Base-by-base conservation (phyloP, 2,797 vertebrate genomes). In the Hyperoplus immaculatus region DNA sequence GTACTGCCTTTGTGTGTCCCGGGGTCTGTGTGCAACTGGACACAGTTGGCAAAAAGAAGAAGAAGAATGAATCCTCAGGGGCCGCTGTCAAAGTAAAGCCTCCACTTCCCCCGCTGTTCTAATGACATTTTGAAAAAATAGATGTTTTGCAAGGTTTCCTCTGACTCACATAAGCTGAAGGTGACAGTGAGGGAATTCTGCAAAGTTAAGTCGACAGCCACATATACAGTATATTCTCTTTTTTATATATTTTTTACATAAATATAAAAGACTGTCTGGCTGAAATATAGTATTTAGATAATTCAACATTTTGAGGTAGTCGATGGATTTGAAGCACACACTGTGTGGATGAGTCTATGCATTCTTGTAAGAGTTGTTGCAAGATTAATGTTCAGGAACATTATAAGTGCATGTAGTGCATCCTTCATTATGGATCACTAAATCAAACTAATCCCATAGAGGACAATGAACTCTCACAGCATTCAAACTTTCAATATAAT, bases 1-100 rank as follows among this genome's bases (percentile, higher is more conserved):
- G 91, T 91, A 86, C 91, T 80, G 89, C 89, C 80, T 92, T 92
- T 93, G 90, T 93, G 93, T 86, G 87, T 90, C 77, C 68, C 47
- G 16, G 58, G 78, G 80, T 85, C 83, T 88, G 82, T 77, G 78
- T 81, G 75, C 81, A 64, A 29, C 63, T 1, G 87, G 86, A 85
- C 88, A 82, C 55, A 81, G 81, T 71, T 64, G 68, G 69, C 64
- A 64, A 75, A 84, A 82, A 55, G 78, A 74, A 64, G 69, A 83
- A 56, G 65, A 71, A 54, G 77, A 69, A 46, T 58, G 53, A 80
- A 29, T 29, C 3, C 29, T 29, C 29, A 29, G 29, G 60, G 78
- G 62, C 72, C 51, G 68, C 63, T 76, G 83, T 85, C 86, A 87
- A 41, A 75, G 82, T 64, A 68, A 83, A 86, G 64, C 61, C 63